phyloP scores from a whole-genome alignment of 2,888 invertebrate genomes.

The Bombyx huttoni region DNA sequence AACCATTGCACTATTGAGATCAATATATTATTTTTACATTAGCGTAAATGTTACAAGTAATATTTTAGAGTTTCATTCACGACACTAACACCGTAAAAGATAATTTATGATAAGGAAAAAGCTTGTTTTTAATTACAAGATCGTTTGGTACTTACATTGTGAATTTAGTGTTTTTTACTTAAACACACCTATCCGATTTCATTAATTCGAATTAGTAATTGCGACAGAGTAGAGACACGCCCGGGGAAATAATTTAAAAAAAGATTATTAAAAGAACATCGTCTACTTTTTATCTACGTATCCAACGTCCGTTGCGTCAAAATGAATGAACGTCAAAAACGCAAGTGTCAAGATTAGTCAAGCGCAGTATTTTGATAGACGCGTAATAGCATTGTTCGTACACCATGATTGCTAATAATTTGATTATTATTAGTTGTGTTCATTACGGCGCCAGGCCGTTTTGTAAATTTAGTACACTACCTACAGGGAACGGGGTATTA shows the following conservation, averaged over 20 bases:
- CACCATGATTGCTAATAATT: constrained; percentile 56
- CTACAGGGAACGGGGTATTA: background rate
- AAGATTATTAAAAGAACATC: constrained; percentile 5
- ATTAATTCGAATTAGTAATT: background rate
- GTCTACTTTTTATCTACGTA: constrained; percentile 16
- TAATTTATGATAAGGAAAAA: background rate
- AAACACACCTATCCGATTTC: background rate
- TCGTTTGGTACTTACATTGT: background rate
- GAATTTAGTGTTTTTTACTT: background rate
- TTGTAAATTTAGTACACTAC: background rate
- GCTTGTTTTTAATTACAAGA: background rate
- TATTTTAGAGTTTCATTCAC: background rate
- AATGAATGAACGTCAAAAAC: constrained; percentile 32
- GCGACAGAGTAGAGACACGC: background rate
- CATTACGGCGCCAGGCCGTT: background rate
- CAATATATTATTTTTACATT: no score
- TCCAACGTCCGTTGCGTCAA: constrained; percentile 25
- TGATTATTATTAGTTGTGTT: constrained; percentile 37
- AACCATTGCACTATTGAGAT: no score
- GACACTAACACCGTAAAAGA: constrained; percentile 1
- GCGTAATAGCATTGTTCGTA: constrained; percentile 32
- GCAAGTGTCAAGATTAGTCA: constrained; percentile 52
- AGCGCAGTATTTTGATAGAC: constrained; percentile 32
- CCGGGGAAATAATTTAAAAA: constrained; percentile 2
- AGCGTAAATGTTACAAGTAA: no score